Evolutionary conservation across 2,888 invertebrate genomes (phyloP), one percentile per base, ranked within the genome.

Genomic region (Lypha dubia): DNA sequence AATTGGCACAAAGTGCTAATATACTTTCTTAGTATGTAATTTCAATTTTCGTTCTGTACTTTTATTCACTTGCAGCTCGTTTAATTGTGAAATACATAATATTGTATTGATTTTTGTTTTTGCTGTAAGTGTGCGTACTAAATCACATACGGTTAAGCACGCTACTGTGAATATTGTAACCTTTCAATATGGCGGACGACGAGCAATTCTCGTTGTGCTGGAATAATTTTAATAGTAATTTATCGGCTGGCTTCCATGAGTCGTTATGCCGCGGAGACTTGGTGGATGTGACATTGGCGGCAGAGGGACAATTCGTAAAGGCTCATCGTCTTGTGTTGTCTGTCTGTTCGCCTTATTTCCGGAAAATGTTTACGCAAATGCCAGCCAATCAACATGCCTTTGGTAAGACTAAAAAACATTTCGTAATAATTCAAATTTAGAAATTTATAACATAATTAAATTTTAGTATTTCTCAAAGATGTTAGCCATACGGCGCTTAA

Each of bases 191-290:
- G 94, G 94, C 94, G 94, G 94, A 94, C 93, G 94, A 94, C 93
- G 95, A 95, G 93, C 95, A 95, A 91, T 95, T 95, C 93, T 95
- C 95, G 92, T 93, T 95, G 93, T 95, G 95, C 93, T 95, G 95
- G 95, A 95, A 95, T 93, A 95, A 95, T 93, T 95, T 95, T 93
- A 95, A 95, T 93, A 94, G 94, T 87, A 95, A 95, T 90, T 93
- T 95, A 93, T 94, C 95, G 86, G 94, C 94, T 92, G 95, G 95
- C 89, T 95, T 95, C 91, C 95, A 95, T 89, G 95, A 95, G 92
- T 94, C 95, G 91, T 92, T 95, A 92, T 94, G 94, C 90, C 94
- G 94, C 91, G 95, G 95, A 86, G 94, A 95, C 91, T 92, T 95
- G 89, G 95, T 95, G 88, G 95, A 95, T 88, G 95, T 95, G 81